Percentiles rank a stretch among this genome's conserved stretches.
These are phyloP conservation scores for Linnaemya tessellans DNA, from an alignment of 2,888 invertebrate species.

Conservation along the genomic window DNA sequence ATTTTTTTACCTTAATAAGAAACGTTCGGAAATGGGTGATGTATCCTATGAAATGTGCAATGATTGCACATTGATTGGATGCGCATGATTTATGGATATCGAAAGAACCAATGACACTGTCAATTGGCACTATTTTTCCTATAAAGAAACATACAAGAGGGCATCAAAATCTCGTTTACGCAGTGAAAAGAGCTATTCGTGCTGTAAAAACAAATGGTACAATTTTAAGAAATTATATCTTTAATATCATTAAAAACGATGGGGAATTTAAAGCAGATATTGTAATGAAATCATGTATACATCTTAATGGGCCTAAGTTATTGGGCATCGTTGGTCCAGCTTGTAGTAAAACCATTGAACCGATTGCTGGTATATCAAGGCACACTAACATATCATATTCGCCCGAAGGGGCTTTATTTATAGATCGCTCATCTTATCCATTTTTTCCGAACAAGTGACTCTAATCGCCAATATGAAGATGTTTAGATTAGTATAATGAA, in stretches of 20 bases:
- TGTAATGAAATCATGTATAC: slow-evolving; percentile 90
- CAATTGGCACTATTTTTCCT: slow-evolving; percentile 85
- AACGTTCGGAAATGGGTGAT: slow-evolving; percentile 15
- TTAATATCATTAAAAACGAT: slow-evolving; percentile 85
- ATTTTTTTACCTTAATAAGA: slow-evolving; percentile 41
- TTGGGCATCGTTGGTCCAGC: slow-evolving; percentile 91
- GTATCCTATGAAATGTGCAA: slow-evolving; percentile 73
- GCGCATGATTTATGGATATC: slow-evolving; percentile 84
- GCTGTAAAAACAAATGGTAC: slow-evolving; percentile 86
- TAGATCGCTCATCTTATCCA: slow-evolving; percentile 88
- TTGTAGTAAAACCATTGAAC: slow-evolving; percentile 92
- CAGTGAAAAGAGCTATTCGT: slow-evolving; percentile 86
- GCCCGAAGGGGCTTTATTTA: slow-evolving; percentile 90
- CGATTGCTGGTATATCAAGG: slow-evolving; percentile 89
- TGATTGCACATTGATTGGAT: slow-evolving; percentile 86
- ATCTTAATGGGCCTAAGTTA: slow-evolving; percentile 86
- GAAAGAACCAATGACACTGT: slow-evolving; percentile 72
- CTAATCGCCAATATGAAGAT: slow-evolving; percentile 86
- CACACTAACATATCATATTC: slow-evolving; percentile 90
- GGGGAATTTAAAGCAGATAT: slow-evolving; percentile 89
- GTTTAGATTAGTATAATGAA: slow-evolving; percentile 87
- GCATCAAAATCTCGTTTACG: slow-evolving; percentile 84
- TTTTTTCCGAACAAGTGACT: slow-evolving; percentile 91
- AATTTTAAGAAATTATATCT: slow-evolving; percentile 86
- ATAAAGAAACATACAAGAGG: slow-evolving; percentile 85